Conservation (phyloP, 2,888 invertebrate genomes). For the Tanytarsus gracilentus region DNA sequence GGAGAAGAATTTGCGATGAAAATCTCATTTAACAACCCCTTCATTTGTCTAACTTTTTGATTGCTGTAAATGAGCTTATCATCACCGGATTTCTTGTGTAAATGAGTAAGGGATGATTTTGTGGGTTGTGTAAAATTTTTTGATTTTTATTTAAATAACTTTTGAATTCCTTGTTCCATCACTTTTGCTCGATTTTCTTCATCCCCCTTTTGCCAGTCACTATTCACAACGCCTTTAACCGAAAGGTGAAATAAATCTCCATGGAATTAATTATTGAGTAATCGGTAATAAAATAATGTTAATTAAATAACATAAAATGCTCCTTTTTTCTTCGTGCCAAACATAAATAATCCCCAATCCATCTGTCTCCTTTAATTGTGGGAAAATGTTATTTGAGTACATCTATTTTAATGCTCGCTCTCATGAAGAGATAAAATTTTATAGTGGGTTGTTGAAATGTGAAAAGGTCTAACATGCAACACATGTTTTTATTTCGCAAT, state of each 20-base stretch:
- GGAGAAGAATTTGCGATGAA: no score
- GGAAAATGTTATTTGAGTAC: constrained; percentile 6
- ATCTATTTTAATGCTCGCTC: constrained; percentile 22
- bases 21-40: no score
- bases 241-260: constrained; percentile 29
- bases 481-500: constrained; percentile 26
- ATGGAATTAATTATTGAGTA: constrained; percentile 16
- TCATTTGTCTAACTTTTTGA: no score
- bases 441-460: not conserved
- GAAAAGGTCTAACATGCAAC: constrained; percentile 25
- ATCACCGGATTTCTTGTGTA: no score
- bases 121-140: no score
- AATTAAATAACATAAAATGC: constrained; percentile 25
- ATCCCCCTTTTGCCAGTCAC: no score
- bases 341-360: constrained; percentile 8
- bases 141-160: no score
- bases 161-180: no score
- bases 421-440: not conserved
- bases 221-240: no score
- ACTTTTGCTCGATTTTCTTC: no score
- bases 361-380: constrained; percentile 21
- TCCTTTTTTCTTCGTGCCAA: not conserved
- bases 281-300: constrained; percentile 22
- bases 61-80: no score
- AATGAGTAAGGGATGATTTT: no score